Evolutionary conservation across 2,797 vertebrate genomes (phyloP).

Genomic region (Podarcis siculus): DNA sequence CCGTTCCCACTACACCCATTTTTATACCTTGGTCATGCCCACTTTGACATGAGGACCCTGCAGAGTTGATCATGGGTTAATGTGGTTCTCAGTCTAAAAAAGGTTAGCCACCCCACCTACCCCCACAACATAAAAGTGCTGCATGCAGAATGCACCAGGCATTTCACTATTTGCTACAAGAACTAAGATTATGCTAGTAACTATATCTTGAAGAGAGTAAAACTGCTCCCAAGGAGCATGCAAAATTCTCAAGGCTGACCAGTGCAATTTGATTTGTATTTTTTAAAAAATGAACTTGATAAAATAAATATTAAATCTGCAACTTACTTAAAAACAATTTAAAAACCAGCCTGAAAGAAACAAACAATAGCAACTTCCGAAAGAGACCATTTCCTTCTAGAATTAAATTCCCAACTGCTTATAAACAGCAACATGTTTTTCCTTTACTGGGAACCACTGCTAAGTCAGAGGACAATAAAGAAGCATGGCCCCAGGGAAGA

Average conservation of each 20-base stretch:
- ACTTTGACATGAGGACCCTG: too few relatives aligned
- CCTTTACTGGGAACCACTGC: conserved; percentile 58
- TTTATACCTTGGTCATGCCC: too few relatives aligned
- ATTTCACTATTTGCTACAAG: neutral
- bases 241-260: conserved; percentile 3
- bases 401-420: conserved; percentile 71
- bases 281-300: conserved; percentile 15
- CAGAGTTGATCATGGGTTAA: too few relatives aligned
- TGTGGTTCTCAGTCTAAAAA: too few relatives aligned
- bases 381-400: conserved; percentile 69
- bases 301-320: conserved; percentile 51
- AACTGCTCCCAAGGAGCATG: neutral
- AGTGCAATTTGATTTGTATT: conserved; percentile 23
- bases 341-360: conserved; percentile 44
- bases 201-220: neutral
- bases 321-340: conserved; percentile 68
- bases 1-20: too few relatives aligned
- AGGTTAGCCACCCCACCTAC: too few relatives aligned
- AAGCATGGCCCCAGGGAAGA: conserved; percentile 42
- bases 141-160: neutral
- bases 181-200: neutral
- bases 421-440: conserved; percentile 74
- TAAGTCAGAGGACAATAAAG: conserved; percentile 64
- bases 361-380: conserved; percentile 68
- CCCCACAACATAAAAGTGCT: neutral